Base-by-base conservation (phyloP, 2,797 vertebrate species). In the Lycodopsis pacificus region DNA sequence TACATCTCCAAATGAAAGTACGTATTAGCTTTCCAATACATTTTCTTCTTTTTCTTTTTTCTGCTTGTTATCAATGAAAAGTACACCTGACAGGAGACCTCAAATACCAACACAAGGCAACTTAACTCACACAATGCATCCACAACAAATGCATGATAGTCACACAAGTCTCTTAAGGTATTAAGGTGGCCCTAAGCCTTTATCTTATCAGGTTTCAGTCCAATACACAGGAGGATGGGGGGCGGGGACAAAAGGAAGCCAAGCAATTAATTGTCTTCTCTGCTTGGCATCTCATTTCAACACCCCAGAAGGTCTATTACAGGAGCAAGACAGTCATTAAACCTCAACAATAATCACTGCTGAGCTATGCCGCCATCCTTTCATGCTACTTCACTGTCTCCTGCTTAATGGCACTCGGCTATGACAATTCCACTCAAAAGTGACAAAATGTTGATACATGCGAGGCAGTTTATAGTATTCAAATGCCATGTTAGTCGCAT, bases 191-290 rank as follows among this genome's bases (percentile, higher is more conserved):
- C 91, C 75, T 82, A 85, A 90, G 91, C 84, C 83, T 91, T 91
- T 88, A 93, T 92, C 89, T 94, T 94, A 94, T 94, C 93, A 93
- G 86, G 88, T 91, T 91, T 90, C 89, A 90, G 89, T 86, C 85
- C 88, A 92, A 90, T 87, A 88, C 91, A 88, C 93, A 90, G 62
- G 86, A 78, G 89, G 77, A 83, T 84, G 79, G 71, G 71, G 79
- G 89, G 89, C 57, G 80, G 88, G 87, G 88, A 94, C 89, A 90
- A 93, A 93, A 89, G 89, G 91, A 95, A 95, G 90, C 91, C 91
- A 94, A 94, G 94, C 94, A 96, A 95, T 95, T 95, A 95, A 96
- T 96, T 95, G 93, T 95, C 89, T 93, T 94, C 91, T 92, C 89
- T 92, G 89, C 91, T 93, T 94, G 93, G 93, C 92, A 95, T 95